Percentiles rank a stretch among this genome's conserved stretches.
These are phyloP conservation scores for Heliothis peltigera DNA, from an alignment of 2,888 invertebrate genomes.

Conservation along the genomic window DNA sequence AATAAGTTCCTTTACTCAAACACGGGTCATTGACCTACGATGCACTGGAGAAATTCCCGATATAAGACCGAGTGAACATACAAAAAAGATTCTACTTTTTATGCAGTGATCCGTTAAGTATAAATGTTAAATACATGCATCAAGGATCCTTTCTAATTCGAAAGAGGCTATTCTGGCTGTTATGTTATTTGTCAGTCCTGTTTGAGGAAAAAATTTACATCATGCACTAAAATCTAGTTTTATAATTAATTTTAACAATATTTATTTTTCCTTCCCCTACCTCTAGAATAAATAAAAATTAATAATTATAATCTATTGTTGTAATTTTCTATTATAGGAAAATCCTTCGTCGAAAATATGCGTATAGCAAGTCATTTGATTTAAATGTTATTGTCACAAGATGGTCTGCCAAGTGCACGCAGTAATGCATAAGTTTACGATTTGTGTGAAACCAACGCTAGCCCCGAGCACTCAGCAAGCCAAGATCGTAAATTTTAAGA, in stretches of 20 bases:
- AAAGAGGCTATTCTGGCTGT: not conserved
- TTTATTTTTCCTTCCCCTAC: too few species aligned
- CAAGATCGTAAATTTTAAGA: constrained; percentile 50
- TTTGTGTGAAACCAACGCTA: constrained; percentile 36
- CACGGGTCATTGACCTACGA: constrained; percentile 49
- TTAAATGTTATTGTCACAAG: constrained; percentile 21
- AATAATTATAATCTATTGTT: too few species aligned
- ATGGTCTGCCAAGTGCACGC: constrained; percentile 44
- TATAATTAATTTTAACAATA: too few species aligned
- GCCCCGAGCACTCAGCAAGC: constrained; percentile 29
- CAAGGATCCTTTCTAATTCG: constrained; percentile 15
- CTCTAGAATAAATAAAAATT: too few species aligned
- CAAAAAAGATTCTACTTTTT: constrained; percentile 32
- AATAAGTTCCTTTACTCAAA: constrained; percentile 51
- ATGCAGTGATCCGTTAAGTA: constrained; percentile 25
- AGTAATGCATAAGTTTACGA: constrained; percentile 53
- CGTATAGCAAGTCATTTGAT: constrained; percentile 9
- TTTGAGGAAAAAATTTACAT: too few species aligned
- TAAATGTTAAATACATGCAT: constrained; percentile 9
- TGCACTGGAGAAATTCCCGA: constrained; percentile 34
- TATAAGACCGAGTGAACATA: constrained; percentile 27
- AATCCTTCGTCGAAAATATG: constrained; percentile 2
- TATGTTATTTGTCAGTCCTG: too few species aligned
- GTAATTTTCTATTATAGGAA: not conserved
- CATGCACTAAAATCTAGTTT: too few species aligned